Evolutionary conservation across 2,888 invertebrate species (phyloP), one percentile per base, ranked within the genome.

Genomic region (Ptychoptera albimana): DNA sequence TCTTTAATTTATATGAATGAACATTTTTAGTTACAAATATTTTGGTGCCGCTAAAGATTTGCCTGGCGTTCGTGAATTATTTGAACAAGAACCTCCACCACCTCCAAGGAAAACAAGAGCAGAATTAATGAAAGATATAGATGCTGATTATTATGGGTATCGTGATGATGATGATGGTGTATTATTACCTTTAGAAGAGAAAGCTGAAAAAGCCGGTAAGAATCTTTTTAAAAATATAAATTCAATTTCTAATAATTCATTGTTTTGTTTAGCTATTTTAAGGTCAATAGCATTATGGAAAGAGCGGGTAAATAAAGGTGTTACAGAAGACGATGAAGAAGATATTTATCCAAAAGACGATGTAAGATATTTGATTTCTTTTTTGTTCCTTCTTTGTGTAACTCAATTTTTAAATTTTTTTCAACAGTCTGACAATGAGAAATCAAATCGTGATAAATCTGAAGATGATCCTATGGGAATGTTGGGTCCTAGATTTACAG

Each of bases 141-240:
- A 98, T 68, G 96, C 97, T 0, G 93, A 94, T 66, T 98, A 98
- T 68, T 99, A 98, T 66, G 98, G 98, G 0, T 97, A 94, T 64
- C 70, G 94, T 55, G 98, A 98, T 64, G 98, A 98, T 55, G 98
- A 99, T 58, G 98, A 99, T 63, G 97, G 97, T 0, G 76, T 96
- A 43, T 69, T 98, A 38, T 69, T 88, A 49, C 96, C 96, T 0
- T 60, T 92, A 4, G 98, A 98, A 64, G 71, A 75, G 51, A 76
- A 76, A 48, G 78, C 78, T 31, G 92, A 94, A 68, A 78, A 77
- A 56, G 69, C 29, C 16, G 9, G 32, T 32, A 32, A 32, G 11
- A 2, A 32, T 32, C 9, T 11, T 30, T 30, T 8, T 30, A 30
- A 8, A 8, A 8, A 30, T 8, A 30, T 30, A 30, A 8, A n/a